Evolutionary conservation across 2,797 vertebrate species (phyloP), one percentile per base, ranked within the genome.

Genomic region (Okamejei kenojei): DNA sequence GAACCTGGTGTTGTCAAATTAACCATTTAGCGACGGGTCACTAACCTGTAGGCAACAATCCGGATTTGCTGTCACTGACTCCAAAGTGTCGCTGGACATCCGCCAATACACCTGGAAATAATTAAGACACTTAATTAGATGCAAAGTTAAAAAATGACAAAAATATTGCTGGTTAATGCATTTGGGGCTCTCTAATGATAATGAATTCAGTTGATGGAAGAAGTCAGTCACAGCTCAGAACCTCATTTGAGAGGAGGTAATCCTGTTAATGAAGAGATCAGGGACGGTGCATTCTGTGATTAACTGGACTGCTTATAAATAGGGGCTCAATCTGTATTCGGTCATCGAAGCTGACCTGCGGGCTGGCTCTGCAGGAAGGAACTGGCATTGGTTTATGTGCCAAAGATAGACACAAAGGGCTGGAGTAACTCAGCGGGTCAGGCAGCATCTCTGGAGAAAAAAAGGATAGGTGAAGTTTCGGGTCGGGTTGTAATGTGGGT

Each of bases 31-130:
- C 63, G 8, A 68, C 21, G 45, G 23, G 21, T 54, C 90, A 92
- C 97, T 96, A 96, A 99, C 99, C 99, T 97, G 99, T 99, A 96
- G 98, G 98, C 94, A 99, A 94, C 95, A 99, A 95, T 94, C 98
- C 99, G 3, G 97, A 97, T 3, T 96, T 95, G 0, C 98, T 98
- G 96, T 99, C 98, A 58, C 97, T 96, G 90, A 98, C 97, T 0
- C 94, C 95, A 76, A 98, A 99, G 94, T 99, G 97, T 94, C 96
- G 96, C 96, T 99, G 98, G 95, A 99, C 99, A 95, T 99, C 99
- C 0, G 97, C 96, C 93, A 99, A 95, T 93, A 99, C 98, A 10
- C 99, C 98, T 99, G 95, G 73, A 71, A 17, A 74, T 54, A 54
- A 73, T 73, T 54, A 74, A 74, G 90, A 74, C 9, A 76, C 32